phyloP scores from a whole-genome alignment of 2,797 vertebrate genomes.

The Clangula hyemalis region DNA sequence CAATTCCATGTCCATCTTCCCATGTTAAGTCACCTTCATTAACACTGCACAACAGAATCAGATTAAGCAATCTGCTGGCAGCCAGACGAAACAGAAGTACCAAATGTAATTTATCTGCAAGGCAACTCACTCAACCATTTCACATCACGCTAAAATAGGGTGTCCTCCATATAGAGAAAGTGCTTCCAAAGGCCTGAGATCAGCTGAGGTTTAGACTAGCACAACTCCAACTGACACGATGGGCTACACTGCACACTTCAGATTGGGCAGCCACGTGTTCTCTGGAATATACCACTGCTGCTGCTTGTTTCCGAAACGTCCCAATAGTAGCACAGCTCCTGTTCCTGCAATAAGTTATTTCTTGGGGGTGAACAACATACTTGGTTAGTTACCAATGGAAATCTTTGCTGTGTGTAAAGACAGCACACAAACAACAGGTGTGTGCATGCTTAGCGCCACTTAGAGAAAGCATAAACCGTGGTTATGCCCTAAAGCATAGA shows the following conservation, averaged over 20 bases:
- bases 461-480: background rate
- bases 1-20: background rate
- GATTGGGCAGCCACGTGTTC: accelerated
- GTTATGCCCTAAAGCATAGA: background rate
- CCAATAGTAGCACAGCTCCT: background rate
- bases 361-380: background rate
- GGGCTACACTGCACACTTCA: background rate
- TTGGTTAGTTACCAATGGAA: background rate
- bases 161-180: background rate
- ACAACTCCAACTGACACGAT: accelerated
- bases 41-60: background rate
- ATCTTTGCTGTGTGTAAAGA: background rate
- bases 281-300: no score
- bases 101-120: background rate
- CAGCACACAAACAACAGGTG: background rate
- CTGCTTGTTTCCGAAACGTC: background rate
- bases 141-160: background rate
- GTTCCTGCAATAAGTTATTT: background rate
- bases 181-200: background rate
- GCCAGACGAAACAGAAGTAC: background rate
- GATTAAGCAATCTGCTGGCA: background rate
- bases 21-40: background rate
- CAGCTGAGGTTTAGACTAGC: background rate
- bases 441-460: background rate
- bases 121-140: background rate